phyloP scores from a whole-genome alignment of 2,113 vertebrate genomes.

The Cynocephalus volans region DNA sequence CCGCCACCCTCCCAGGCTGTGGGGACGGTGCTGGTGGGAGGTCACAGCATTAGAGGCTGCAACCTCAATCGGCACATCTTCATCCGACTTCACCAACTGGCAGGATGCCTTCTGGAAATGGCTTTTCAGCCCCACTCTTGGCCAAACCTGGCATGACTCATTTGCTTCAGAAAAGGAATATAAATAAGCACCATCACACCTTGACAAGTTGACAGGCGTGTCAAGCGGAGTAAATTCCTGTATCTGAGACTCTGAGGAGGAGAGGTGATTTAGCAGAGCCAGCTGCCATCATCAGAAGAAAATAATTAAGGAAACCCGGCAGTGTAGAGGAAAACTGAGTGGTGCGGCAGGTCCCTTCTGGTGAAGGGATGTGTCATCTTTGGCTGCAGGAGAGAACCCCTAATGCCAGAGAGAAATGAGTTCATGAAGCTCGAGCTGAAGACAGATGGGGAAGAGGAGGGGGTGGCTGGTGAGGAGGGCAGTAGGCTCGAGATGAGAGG shows the following conservation, averaged over 20 bases:
- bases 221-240: constrained; percentile 79
- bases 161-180: constrained; percentile 78
- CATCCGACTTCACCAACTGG: accelerated
- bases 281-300: constrained; percentile 79
- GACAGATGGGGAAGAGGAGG: no score
- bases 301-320: constrained; percentile 80
- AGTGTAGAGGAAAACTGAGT: background rate
- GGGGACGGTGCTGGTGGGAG: background rate
- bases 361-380: constrained; percentile 64
- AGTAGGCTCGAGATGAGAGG: no score
- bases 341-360: background rate
- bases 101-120: background rate
- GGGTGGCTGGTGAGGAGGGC: background rate
- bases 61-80: no score
- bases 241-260: constrained; percentile 60
- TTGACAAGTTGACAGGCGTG: constrained; percentile 76
- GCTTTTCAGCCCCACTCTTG: background rate
- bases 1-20: background rate
- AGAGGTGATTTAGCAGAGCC: constrained; percentile 77
- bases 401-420: background rate
- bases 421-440: background rate
- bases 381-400: background rate
- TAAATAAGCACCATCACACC: constrained; percentile 70
- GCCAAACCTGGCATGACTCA: constrained; percentile 58
- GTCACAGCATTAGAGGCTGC: background rate